Evolutionary conservation across 1,140 invertebrate genomes (phyloP).

Genomic region (Macrosteles quadrilineatus): DNA sequence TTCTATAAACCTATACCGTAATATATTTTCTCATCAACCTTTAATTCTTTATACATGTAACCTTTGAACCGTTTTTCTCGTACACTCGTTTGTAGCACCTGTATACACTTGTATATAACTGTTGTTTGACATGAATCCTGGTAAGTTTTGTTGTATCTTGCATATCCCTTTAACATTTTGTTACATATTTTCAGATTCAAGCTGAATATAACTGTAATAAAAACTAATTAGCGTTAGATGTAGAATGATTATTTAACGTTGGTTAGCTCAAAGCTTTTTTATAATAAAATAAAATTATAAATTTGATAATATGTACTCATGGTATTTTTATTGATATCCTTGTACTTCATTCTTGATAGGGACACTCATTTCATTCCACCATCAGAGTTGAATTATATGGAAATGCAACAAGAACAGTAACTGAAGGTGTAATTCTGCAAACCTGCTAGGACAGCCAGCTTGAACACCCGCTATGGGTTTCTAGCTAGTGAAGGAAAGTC

Average conservation of each 20-base stretch:
- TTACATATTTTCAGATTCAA: neutral
- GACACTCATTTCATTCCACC: too few species aligned
- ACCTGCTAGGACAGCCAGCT: too few species aligned
- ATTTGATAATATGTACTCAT: conserved; percentile 1
- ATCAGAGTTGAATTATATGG: too few species aligned
- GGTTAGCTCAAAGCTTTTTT: conserved; percentile 13
- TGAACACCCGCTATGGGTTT: too few species aligned
- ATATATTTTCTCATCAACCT: neutral
- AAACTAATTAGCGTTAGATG: neutral
- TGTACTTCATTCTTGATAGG: too few species aligned
- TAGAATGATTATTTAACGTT: conserved; percentile 12
- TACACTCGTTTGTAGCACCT: neutral
- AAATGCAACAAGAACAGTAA: too few species aligned
- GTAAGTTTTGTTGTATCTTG: neutral
- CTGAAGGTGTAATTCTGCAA: too few species aligned
- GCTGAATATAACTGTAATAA: neutral
- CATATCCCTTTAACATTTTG: conserved; percentile 4
- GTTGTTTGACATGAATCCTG: neutral
- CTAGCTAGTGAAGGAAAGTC: too few species aligned
- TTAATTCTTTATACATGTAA: conserved; percentile 3
- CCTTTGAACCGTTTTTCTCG: neutral
- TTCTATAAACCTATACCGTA: neutral
- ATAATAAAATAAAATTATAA: conserved; percentile 16
- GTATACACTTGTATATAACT: neutral
- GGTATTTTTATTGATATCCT: neutral